Conservation (phyloP, 2,113 vertebrate species). For the Campylomormyrus tamandua region DNA sequence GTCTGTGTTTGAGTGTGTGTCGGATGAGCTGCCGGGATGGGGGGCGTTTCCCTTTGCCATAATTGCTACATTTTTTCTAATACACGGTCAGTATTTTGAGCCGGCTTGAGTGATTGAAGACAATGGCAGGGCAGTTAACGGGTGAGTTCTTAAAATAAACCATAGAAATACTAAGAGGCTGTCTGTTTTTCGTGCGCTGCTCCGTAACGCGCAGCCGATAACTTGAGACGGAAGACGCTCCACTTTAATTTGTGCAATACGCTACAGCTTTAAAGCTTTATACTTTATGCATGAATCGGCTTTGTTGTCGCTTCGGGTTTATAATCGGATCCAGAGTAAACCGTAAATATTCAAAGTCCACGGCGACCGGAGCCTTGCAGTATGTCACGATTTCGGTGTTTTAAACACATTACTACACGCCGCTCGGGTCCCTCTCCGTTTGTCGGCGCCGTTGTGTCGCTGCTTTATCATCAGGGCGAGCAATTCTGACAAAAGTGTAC, state of each 20-base stretch:
- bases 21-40: neutral
- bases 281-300: neutral
- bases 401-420: neutral
- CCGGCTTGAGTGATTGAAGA: constrained; percentile 5
- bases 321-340: neutral
- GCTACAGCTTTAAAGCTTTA: neutral
- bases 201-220: neutral
- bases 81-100: constrained; percentile 9
- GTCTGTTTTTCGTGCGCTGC: neutral
- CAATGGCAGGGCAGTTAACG: constrained; percentile 13
- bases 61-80: constrained; percentile 9
- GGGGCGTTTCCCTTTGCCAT: constrained; percentile 31
- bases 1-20: constrained; percentile 10
- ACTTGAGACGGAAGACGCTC: neutral
- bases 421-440: neutral
- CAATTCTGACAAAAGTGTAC: constrained; percentile 4
- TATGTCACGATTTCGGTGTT: neutral
- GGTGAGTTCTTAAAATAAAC: constrained; percentile 12
- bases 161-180: neutral
- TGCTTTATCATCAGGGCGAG: neutral
- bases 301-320: neutral
- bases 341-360: neutral
- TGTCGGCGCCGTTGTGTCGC: neutral
- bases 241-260: neutral
- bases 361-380: neutral